These are phyloP conservation scores for Tenthredo scrophulariae DNA, from an alignment of 2,888 invertebrate genomes.

Conservation along the genomic window DNA sequence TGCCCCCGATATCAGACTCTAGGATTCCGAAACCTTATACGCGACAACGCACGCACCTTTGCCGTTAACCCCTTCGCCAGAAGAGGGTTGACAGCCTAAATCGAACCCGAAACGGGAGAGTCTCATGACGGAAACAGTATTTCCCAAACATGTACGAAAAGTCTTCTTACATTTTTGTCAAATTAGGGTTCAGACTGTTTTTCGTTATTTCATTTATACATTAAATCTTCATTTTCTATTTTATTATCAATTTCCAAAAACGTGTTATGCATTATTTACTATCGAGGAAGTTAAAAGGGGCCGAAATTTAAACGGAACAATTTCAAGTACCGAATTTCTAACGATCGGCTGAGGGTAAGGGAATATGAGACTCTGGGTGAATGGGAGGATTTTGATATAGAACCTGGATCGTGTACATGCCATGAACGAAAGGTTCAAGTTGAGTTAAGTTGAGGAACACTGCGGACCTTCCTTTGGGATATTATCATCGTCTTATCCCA, in stretches of 20 bases:
- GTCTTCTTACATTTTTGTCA: neutral
- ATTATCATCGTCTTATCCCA: conserved; percentile 43
- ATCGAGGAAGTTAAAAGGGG: too few species aligned
- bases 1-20: conserved; percentile 44
- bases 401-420: neutral
- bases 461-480: conserved; percentile 33
- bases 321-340: too few species aligned
- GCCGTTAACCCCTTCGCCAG: conserved; percentile 52
- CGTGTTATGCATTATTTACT: too few species aligned
- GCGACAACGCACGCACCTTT: conserved; percentile 38
- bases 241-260: too few species aligned
- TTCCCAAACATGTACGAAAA: neutral
- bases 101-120: conserved; percentile 46
- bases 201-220: neutral
- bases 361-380: too few species aligned
- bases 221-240: too few species aligned
- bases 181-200: neutral
- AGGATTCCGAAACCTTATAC: conserved; percentile 41
- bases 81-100: conserved; percentile 70
- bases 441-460: neutral
- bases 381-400: too few species aligned
- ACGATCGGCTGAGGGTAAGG: too few species aligned
- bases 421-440: neutral
- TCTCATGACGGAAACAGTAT: neutral
- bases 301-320: too few species aligned